phyloP scores from a whole-genome alignment of 2,113 vertebrate species.

The Oophaga pumilio region DNA sequence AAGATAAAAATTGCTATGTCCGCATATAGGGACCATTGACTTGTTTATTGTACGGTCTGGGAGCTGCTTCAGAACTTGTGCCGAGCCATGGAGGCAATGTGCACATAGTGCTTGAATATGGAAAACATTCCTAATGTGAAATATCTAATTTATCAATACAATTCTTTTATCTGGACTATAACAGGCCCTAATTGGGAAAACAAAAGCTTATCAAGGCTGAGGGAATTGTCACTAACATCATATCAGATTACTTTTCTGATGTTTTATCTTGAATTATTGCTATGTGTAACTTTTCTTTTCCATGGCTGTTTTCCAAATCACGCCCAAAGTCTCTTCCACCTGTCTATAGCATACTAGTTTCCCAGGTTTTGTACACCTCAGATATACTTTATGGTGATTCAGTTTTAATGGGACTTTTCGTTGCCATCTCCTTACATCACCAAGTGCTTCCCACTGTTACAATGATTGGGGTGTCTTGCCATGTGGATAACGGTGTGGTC shows the following conservation, averaged over 20 bases:
- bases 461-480: neutral
- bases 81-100: neutral
- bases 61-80: too few species aligned
- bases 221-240: neutral
- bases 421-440: neutral
- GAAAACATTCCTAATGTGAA: neutral
- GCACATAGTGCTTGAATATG: neutral
- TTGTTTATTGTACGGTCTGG: too few species aligned
- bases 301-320: neutral
- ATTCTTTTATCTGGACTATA: neutral
- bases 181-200: neutral
- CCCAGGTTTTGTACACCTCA: neutral
- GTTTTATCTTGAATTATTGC: too few species aligned
- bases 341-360: neutral
- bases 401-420: neutral
- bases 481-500: neutral
- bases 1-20: too few species aligned
- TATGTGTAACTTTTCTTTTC: too few species aligned
- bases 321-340: neutral
- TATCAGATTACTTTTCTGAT: neutral
- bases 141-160: neutral
- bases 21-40: too few species aligned
- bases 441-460: neutral
- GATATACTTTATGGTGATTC: neutral
- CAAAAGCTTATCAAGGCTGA: neutral